A percentile compares a stretch with the other conserved stretches of the same genome.
Evolutionary conservation across 2,888 invertebrate genomes (phyloP).

Genomic region (Patella ulyssiponensis): DNA sequence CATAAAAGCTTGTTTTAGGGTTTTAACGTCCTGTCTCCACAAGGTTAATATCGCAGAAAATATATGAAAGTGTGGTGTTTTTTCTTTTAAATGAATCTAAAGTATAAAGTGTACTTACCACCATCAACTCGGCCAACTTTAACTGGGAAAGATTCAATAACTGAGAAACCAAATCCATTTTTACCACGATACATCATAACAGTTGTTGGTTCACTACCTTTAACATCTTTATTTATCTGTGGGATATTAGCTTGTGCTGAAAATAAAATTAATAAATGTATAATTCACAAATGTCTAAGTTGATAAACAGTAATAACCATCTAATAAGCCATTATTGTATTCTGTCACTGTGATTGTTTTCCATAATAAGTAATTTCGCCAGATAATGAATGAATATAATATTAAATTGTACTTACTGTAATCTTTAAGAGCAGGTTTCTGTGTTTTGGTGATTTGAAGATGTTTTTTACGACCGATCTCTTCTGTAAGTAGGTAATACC

Average conservation of each 20-base stretch:
- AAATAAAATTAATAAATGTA: constrained; percentile 8
- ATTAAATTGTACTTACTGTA: constrained; percentile 41
- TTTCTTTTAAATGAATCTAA: background rate
- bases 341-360: too few relatives aligned
- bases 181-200: constrained; percentile 56
- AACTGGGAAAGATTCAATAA: constrained; percentile 68
- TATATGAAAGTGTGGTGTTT: too few relatives aligned
- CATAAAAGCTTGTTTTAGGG: background rate
- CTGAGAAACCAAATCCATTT: constrained; percentile 69
- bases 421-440: constrained; percentile 44
- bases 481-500: constrained; percentile 83
- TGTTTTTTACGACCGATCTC: constrained; percentile 77
- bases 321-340: too few relatives aligned
- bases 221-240: constrained; percentile 61
- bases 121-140: constrained; percentile 67
- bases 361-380: too few relatives aligned
- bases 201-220: constrained; percentile 59
- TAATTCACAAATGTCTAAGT: too few relatives aligned
- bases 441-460: constrained; percentile 58
- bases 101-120: constrained; percentile 38
- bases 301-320: too few relatives aligned
- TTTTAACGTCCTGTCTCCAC: background rate
- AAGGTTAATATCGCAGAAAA: too few relatives aligned
- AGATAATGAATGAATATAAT: background rate
- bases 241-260: constrained; percentile 58